These are phyloP conservation scores for Nasonia giraulti DNA, from an alignment of 1,140 invertebrate genomes.

Conservation along the genomic window DNA sequence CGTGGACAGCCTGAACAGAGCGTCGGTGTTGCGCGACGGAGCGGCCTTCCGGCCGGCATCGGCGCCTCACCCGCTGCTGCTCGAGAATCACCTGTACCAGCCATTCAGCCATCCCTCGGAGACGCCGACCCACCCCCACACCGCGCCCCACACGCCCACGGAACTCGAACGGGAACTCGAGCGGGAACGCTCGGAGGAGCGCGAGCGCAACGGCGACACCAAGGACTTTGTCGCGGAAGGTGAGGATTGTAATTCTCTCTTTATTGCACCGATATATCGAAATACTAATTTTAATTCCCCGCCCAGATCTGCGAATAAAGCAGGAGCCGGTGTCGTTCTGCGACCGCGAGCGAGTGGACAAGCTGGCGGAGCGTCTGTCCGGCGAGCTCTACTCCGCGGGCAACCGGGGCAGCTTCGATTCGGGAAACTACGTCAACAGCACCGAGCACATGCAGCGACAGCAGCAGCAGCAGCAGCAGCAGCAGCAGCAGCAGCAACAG, in stretches of 20 bases:
- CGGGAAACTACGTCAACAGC: constrained; percentile 61
- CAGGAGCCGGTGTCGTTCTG: constrained; percentile 74
- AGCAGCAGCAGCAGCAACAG: constrained; percentile 39
- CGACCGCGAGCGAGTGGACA: constrained; percentile 73
- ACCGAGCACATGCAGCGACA: constrained; percentile 63
- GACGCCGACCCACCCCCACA: constrained; percentile 67
- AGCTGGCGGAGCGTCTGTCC: constrained; percentile 71
- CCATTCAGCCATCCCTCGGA: constrained; percentile 67
- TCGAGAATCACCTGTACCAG: constrained; percentile 71
- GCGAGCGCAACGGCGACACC: constrained; percentile 64
- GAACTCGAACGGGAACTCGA: constrained; percentile 70
- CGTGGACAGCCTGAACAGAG: constrained; percentile 74
- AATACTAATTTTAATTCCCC: neutral
- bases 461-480: constrained; percentile 38
- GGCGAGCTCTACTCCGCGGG: constrained; percentile 65
- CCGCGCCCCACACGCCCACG: constrained; percentile 70
- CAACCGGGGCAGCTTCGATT: constrained; percentile 64
- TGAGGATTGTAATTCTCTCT: constrained; percentile 48
- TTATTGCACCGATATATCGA: neutral
- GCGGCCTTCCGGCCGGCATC: constrained; percentile 76
- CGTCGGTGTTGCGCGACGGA: constrained; percentile 81
- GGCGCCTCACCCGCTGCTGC: constrained; percentile 75
- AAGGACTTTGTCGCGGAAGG: constrained; percentile 72
- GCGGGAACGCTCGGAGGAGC: constrained; percentile 66
- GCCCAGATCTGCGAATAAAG: constrained; percentile 78